Percentiles rank a stretch among this genome's conserved stretches.
Evolutionary conservation across 2,113 vertebrate genomes (phyloP).

Genomic region (Sarotherodon lohbergeri): DNA sequence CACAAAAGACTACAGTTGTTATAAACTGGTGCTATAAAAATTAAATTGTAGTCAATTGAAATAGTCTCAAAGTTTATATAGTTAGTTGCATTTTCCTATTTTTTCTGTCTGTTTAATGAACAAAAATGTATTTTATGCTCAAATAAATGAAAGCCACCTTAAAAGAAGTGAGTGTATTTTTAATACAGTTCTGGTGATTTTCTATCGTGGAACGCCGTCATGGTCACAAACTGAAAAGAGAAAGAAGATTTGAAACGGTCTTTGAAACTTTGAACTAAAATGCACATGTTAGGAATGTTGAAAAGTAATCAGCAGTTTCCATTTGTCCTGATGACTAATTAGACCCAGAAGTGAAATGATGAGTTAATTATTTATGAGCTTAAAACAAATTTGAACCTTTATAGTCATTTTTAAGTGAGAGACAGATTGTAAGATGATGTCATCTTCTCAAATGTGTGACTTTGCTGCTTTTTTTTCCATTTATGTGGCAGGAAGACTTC

Average conservation of each 20-base stretch:
- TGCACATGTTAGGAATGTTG: accelerated
- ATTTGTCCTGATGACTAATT: neutral
- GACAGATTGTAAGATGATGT: neutral
- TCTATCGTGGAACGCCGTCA: neutral
- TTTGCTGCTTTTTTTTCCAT: neutral
- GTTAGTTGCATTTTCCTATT: neutral
- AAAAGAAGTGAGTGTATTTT: neutral
- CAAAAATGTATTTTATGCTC: neutral
- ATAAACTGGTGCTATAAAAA: neutral
- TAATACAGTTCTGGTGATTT: neutral
- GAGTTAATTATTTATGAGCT: neutral
- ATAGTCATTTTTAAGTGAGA: neutral
- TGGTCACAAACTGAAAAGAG: neutral
- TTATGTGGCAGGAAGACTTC: neutral
- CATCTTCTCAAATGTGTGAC: neutral
- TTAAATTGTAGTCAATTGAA: neutral
- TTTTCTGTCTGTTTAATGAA: accelerated
- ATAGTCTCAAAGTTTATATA: neutral
- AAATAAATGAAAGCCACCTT: neutral
- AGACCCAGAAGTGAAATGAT: neutral
- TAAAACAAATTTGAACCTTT: neutral
- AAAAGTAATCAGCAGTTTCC: neutral
- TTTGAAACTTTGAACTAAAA: neutral
- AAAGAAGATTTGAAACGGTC: neutral
- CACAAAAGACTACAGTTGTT: neutral